Evolutionary conservation across 2,888 invertebrate genomes (phyloP).

Genomic region (Latheticus oryzae): DNA sequence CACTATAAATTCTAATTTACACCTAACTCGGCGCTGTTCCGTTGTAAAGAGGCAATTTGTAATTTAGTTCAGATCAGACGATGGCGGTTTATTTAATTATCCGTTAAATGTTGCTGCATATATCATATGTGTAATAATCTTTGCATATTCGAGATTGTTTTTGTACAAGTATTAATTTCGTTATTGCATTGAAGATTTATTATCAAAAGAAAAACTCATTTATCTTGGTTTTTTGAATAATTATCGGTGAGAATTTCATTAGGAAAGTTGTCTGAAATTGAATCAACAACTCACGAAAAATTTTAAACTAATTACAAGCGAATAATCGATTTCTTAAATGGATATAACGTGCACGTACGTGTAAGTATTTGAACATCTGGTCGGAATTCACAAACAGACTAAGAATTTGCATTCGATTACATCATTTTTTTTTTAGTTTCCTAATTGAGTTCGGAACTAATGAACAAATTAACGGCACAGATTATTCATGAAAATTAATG

Average conservation of each 20-base stretch:
- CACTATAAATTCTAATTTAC: conserved; percentile 54
- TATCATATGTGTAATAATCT: conserved; percentile 38
- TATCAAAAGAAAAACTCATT: too few relatives aligned
- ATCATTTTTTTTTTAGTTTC: conserved; percentile 42
- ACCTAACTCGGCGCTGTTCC: conserved; percentile 45
- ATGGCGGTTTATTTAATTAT: conserved; percentile 53
- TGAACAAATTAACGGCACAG: conserved; percentile 53
- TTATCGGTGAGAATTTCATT: too few relatives aligned
- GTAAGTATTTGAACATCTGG: conserved; percentile 11
- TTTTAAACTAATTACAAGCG: too few relatives aligned
- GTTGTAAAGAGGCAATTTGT: conserved; percentile 48
- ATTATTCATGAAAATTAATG: conserved; percentile 55
- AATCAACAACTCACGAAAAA: too few relatives aligned
- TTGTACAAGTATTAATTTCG: neutral
- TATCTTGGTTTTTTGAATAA: too few relatives aligned
- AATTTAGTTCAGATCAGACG: conserved; percentile 50
- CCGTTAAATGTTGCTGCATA: conserved; percentile 47
- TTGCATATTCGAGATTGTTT: too few relatives aligned
- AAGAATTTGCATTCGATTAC: conserved; percentile 45
- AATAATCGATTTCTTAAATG: conserved; percentile 13
- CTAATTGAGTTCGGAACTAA: conserved; percentile 51
- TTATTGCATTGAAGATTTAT: neutral
- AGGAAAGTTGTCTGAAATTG: too few relatives aligned
- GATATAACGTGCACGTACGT: neutral
- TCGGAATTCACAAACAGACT: conserved; percentile 24